phyloP scores from a whole-genome alignment of 2,888 invertebrate genomes.

The Ormyrus nitidulus region DNA sequence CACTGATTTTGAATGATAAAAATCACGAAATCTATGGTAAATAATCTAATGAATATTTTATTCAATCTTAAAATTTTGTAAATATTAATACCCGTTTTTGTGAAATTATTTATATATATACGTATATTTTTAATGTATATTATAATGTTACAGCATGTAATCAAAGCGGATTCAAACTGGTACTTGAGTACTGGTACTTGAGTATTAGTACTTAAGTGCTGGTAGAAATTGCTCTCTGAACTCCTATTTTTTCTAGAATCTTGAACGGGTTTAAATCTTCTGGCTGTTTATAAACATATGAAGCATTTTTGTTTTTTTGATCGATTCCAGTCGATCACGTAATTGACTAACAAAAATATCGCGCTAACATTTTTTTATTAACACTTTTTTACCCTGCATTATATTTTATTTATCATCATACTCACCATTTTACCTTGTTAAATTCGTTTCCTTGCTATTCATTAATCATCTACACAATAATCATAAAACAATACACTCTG shows the following conservation, averaged over 20 bases:
- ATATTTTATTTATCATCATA: conserved; percentile 50
- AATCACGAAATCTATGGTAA: conserved; percentile 39
- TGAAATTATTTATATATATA: conserved; percentile 51
- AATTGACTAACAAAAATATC: conserved; percentile 45
- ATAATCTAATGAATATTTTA: conserved; percentile 39
- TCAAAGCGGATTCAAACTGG: conserved; percentile 66
- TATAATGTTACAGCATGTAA: conserved; percentile 73
- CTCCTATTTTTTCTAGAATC: conserved; percentile 54
- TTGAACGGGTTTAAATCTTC: conserved; percentile 50
- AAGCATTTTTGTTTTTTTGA: conserved; percentile 42
- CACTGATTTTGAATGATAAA: conserved; percentile 47
- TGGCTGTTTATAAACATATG: conserved; percentile 48
- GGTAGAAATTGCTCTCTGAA: conserved; percentile 58
- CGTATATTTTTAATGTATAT: conserved; percentile 64
- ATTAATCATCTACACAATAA: conserved; percentile 58
- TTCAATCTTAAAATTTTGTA: conserved; percentile 44
- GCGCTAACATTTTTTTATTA: conserved; percentile 47
- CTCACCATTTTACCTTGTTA: conserved; percentile 36
- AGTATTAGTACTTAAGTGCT: too few relatives aligned
- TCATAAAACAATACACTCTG: conserved; percentile 59
- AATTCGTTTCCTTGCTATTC: conserved; percentile 55
- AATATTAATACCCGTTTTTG: conserved; percentile 36
- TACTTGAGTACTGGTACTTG: conserved; percentile 63
- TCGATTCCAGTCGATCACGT: conserved; percentile 29
- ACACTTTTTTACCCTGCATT: conserved; percentile 35